Evolutionary conservation across 2,113 vertebrate genomes (phyloP).

Genomic region (Hoplias malabaricus): DNA sequence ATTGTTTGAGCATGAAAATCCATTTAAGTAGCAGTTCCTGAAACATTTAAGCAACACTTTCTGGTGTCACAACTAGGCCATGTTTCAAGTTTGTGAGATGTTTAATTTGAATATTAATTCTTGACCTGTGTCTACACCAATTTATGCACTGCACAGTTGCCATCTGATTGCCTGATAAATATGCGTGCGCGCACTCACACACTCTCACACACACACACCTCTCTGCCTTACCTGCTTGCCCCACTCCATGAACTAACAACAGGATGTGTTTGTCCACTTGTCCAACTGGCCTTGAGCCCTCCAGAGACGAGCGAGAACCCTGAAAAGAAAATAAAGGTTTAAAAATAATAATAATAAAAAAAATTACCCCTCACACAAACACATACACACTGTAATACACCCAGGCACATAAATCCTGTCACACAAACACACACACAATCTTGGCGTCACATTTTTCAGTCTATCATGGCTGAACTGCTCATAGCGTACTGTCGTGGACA

Average conservation of each 20-base stretch:
- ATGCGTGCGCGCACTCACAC: background rate
- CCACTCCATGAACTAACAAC: constrained; percentile 92
- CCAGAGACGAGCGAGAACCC: constrained; percentile 84
- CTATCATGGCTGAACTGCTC: constrained; percentile 20
- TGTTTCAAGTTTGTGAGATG: too few species aligned
- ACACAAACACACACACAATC: constrained; percentile 18
- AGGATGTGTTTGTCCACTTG: constrained; percentile 96
- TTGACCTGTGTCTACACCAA: too few species aligned
- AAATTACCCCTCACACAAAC: constrained; percentile 10
- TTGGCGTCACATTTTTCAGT: background rate
- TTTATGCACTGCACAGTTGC: too few species aligned
- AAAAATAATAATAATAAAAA: too few species aligned
- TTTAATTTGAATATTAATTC: too few species aligned
- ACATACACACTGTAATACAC: constrained; percentile 3
- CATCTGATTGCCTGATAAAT: too few species aligned
- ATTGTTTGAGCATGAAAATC: too few species aligned
- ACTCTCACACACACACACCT: background rate
- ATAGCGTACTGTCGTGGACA: constrained; percentile 10
- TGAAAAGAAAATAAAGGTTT: constrained; percentile 49
- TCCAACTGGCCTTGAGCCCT: constrained; percentile 86
- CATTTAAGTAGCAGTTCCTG: too few species aligned
- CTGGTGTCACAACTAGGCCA: too few species aligned
- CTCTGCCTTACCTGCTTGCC: constrained; percentile 79
- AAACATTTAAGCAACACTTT: too few species aligned
- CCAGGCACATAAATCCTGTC: constrained; percentile 7